Evolutionary conservation across 2,113 vertebrate species (phyloP).

Genomic region (Tragulus kanchil): DNA sequence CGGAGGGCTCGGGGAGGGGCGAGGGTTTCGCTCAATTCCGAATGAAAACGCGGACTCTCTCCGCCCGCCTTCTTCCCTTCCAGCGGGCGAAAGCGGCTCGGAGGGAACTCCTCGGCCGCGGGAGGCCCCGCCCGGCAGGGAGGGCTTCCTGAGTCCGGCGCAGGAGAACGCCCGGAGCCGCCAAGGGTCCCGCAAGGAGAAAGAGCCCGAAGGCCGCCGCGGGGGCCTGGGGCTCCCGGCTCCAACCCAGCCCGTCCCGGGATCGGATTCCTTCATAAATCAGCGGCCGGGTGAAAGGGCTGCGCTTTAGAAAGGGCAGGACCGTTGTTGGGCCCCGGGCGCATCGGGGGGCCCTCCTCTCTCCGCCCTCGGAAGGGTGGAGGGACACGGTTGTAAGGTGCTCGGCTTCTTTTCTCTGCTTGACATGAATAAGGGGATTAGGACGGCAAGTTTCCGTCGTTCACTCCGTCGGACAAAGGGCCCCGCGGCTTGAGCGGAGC

Average conservation of each 20-base stretch:
- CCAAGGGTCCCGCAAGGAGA: neutral
- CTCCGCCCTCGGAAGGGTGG: no score
- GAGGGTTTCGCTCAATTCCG: neutral
- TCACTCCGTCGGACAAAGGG: slow-evolving; percentile 96
- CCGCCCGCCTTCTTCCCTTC: neutral
- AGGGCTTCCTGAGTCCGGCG: neutral
- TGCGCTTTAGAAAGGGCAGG: slow-evolving; percentile 78
- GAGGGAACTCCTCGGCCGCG: neutral
- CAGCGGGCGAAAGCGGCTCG: neutral
- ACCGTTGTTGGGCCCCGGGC: no score
- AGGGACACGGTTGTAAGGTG: no score
- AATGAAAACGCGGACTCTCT: neutral
- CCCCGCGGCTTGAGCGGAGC: slow-evolving; percentile 94
- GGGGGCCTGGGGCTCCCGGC: slow-evolving; percentile 46
- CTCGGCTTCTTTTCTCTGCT: slow-evolving; percentile 93
- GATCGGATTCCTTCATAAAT: slow-evolving; percentile 84
- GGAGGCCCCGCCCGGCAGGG: neutral
- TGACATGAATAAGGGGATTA: slow-evolving; percentile 99
- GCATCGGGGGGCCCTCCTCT: no score
- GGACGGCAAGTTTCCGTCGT: slow-evolving; percentile 97
- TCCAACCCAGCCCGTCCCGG: slow-evolving; percentile 58
- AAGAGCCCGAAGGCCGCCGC: neutral
- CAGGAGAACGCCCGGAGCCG: neutral
- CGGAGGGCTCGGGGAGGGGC: neutral
- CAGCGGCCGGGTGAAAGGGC: slow-evolving; percentile 82